Conservation (phyloP, 2,797 vertebrate genomes). For the Coranthus polyacanthus region DNA sequence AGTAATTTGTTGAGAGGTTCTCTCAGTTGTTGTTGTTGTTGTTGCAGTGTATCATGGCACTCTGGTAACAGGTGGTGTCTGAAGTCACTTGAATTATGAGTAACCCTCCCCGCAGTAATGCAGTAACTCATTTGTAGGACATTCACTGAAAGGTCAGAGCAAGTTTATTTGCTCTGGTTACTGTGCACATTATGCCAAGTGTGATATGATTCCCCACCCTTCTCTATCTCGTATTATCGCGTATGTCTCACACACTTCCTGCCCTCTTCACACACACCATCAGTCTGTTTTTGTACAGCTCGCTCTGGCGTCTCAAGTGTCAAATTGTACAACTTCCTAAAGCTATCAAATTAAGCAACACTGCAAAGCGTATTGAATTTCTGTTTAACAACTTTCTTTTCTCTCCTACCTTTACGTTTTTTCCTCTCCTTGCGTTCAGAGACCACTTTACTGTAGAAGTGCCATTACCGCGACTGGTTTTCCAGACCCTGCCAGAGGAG, state of each 20-base stretch:
- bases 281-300: slow-evolving; percentile 20
- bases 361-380: slow-evolving; percentile 3
- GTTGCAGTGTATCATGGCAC: not conserved
- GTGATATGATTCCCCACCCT: not conserved
- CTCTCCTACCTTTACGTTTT: slow-evolving; percentile 2
- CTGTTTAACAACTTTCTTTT: not conserved
- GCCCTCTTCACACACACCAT: not conserved
- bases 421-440: slow-evolving; percentile 75
- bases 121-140: not conserved
- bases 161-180: not conserved
- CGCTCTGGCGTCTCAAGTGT: slow-evolving; percentile 34
- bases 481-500: slow-evolving; percentile 91
- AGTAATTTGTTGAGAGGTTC: not conserved
- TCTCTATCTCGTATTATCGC: not conserved
- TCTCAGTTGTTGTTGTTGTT: not conserved
- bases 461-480: slow-evolving; percentile 91
- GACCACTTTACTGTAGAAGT: slow-evolving; percentile 95
- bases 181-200: not conserved
- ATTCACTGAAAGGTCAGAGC: not conserved
- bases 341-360: slow-evolving; percentile 8
- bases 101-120: not conserved
- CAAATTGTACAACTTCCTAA: slow-evolving; percentile 42
- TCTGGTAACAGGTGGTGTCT: not conserved
- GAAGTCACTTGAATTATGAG: not conserved
- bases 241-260: not conserved